Evolutionary conservation across 2,113 vertebrate species (phyloP).

Genomic region (Felis catus): DNA sequence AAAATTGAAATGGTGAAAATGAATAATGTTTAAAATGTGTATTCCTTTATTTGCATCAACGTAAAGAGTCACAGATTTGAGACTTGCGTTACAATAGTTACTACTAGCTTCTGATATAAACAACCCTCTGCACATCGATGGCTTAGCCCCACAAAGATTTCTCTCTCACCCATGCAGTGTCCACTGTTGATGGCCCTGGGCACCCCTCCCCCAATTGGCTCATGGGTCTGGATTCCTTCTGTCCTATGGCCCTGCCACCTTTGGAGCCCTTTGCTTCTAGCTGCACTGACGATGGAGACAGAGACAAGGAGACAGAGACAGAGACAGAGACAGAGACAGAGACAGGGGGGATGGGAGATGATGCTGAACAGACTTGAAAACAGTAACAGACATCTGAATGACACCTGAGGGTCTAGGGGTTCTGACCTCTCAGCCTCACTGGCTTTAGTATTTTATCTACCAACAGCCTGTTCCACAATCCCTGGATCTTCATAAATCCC

Average conservation of each 20-base stretch:
- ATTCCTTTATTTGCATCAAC: not conserved
- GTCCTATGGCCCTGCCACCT: not conserved
- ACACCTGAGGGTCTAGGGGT: not conserved
- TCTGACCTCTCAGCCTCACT: not conserved
- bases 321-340: not conserved
- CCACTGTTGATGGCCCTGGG: not conserved
- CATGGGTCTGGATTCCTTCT: not conserved
- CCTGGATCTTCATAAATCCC: not conserved
- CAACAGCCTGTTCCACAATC: not conserved
- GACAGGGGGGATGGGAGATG: too few relatives aligned
- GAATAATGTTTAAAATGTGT: not conserved
- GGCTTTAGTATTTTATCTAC: not conserved
- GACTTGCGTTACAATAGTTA: not conserved
- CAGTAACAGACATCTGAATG: too few relatives aligned
- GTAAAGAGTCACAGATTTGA: not conserved
- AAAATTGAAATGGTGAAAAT: not conserved
- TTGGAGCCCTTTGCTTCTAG: not conserved
- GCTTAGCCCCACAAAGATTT: not conserved
- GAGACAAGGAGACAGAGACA: accelerated
- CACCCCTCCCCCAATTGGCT: too few relatives aligned
- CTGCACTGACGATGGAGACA: not conserved
- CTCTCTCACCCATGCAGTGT: not conserved
- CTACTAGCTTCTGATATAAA: not conserved
- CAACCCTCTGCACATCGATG: not conserved
- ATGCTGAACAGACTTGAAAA: not conserved